These are phyloP conservation scores for Allobates femoralis DNA, from an alignment of 2,797 vertebrate species.

Conservation along the genomic window DNA sequence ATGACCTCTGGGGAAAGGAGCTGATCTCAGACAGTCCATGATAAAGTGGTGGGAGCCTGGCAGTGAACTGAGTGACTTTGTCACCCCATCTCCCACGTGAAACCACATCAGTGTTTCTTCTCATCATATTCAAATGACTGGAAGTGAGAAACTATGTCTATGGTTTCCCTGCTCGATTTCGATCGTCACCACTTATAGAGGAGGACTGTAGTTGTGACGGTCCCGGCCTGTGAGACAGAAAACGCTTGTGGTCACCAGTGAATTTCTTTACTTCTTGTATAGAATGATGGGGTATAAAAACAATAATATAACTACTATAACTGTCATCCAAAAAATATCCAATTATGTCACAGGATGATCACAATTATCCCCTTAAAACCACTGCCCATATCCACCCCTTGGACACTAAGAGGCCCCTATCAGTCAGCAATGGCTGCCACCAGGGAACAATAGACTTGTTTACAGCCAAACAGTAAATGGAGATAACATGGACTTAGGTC, in stretches of 20 bases:
- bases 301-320: neutral
- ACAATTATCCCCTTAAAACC: neutral
- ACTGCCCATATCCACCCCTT: too few relatives aligned
- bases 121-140: slow-evolving; percentile 2
- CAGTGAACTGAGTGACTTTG: neutral
- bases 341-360: neutral
- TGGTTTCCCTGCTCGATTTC: neutral
- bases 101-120: slow-evolving; percentile 17
- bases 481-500: neutral
- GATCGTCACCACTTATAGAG: neutral
- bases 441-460: neutral
- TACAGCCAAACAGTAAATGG: neutral
- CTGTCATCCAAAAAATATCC: neutral
- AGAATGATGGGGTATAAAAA: neutral
- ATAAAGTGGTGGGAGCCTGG: neutral
- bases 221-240: neutral
- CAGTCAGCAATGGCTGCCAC: neutral
- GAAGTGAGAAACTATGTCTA: neutral
- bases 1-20: too few relatives aligned
- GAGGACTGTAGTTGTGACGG: neutral
- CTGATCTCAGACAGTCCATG: neutral
- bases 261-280: neutral
- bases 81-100: slow-evolving; percentile 3
- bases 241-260: neutral
- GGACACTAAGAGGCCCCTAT: too few relatives aligned